Evolutionary conservation across 2,888 invertebrate genomes (phyloP), one percentile per base, ranked within the genome.

Genomic region (Pharmacophagus antenor): DNA sequence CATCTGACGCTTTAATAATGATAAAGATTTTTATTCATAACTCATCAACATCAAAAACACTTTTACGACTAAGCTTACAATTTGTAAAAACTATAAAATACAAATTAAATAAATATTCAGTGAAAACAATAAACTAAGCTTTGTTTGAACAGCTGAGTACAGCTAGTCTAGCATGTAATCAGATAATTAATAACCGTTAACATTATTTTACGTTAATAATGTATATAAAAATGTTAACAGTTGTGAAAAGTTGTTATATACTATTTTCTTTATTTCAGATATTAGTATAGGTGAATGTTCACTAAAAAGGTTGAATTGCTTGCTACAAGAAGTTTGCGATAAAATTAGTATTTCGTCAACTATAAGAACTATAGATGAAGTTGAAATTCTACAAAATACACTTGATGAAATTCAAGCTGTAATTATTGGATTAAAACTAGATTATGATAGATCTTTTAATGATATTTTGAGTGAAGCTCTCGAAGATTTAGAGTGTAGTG

Each of bases 401-500:
- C 73, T 90, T n/a, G 88, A 90, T 66, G 88, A 89, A 79, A 80
- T 89, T 22, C 90, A 89, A 74, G 84, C 84, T 21, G 82, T 89
- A 2, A 85, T 89, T 17, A 88, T 90, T 27, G 87, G 88, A 74
- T 70, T 89, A 3, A 89, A 88, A 67, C 71, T 77, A 62, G 84
- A 88, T 65, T 85, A 81, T 63, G 85, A 85, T 64, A 79, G 79
- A 41, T 69, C 72, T 57, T 68, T 69, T 17, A 84, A 80, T 72
- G 87, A 88, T 62, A 74, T 80, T 70, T 80, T 89, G 65, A 85
- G 84, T 77, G 90, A 90, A 70, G 85, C 86, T 74, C 83, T 92
- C 67, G 85, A 88, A 68, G 90, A 90, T 69, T 83, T 90, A 82
- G 90, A 90, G 79, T 89, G 89, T 78, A 87, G 84, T 72, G 87